Evolutionary conservation across 1,140 invertebrate genomes (phyloP).

Genomic region (Chionoecetes opilio): DNA sequence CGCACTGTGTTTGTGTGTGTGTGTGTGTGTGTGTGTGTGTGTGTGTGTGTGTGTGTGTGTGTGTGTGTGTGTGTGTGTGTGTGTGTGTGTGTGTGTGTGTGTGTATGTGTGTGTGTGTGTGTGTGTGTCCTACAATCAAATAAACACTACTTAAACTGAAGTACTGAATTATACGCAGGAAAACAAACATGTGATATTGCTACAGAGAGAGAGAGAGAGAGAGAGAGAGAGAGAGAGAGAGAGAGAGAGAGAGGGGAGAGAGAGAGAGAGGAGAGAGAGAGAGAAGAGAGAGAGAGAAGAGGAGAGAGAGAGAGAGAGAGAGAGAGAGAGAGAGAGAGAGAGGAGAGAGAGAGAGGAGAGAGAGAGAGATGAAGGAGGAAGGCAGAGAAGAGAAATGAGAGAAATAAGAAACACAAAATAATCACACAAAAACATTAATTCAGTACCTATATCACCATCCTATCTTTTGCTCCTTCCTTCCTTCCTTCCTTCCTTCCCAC

Average conservation of each 20-base stretch:
- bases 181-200: conserved; percentile 19
- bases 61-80: background rate
- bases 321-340: conserved; percentile 8
- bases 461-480: too few species aligned
- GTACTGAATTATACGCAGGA: background rate
- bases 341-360: background rate
- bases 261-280: too few species aligned
- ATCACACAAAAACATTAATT: background rate
- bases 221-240: background rate
- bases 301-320: background rate
- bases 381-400: background rate
- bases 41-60: background rate
- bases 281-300: background rate
- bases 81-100: conserved; percentile 18
- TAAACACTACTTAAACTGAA: background rate
- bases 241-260: background rate
- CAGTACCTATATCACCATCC: background rate
- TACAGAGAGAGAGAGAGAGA: background rate
- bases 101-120: conserved; percentile 18
- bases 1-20: too few species aligned
- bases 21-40: too few species aligned
- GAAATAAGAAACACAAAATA: too few species aligned
- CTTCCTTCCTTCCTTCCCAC: background rate
- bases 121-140: background rate
- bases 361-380: too few species aligned